Evolutionary conservation across 2,888 invertebrate species (phyloP).

Genomic region (Spilosoma lubricipeda): DNA sequence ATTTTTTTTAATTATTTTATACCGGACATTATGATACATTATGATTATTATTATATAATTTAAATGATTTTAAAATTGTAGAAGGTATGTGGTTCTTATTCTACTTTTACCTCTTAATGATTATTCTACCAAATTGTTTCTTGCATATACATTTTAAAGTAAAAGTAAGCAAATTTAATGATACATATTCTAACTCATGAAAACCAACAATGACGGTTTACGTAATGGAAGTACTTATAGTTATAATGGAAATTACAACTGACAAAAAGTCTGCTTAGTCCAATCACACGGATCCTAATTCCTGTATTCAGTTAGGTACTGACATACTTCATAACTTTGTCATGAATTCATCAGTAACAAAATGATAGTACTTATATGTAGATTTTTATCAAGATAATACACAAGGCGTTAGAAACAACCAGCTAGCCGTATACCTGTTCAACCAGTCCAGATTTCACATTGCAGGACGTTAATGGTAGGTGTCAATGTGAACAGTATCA

Average conservation of each 20-base stretch:
- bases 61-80: not conserved
- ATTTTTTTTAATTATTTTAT: not conserved
- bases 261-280: not conserved
- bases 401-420: slow-evolving; percentile 23
- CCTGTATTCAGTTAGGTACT: not conserved
- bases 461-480: slow-evolving; percentile 39
- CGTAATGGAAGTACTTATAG: not conserved
- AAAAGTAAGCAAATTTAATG: not conserved
- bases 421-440: slow-evolving; percentile 17
- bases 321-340: not conserved
- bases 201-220: not conserved
- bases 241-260: not conserved
- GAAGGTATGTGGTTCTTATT: not conserved
- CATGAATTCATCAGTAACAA: not conserved
- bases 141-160: too few species aligned
- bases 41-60: not conserved
- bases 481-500: slow-evolving; percentile 26
- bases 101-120: not conserved
- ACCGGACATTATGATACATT: not conserved
- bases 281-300: not conserved
- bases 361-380: slow-evolving; percentile 2
- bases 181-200: not conserved
- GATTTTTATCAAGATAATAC: slow-evolving; percentile 14
- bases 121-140: not conserved
- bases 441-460: slow-evolving; percentile 75